Conservation (phyloP, 35 echinoderm and acorn worm species). For the Diadema setosum region DNA sequence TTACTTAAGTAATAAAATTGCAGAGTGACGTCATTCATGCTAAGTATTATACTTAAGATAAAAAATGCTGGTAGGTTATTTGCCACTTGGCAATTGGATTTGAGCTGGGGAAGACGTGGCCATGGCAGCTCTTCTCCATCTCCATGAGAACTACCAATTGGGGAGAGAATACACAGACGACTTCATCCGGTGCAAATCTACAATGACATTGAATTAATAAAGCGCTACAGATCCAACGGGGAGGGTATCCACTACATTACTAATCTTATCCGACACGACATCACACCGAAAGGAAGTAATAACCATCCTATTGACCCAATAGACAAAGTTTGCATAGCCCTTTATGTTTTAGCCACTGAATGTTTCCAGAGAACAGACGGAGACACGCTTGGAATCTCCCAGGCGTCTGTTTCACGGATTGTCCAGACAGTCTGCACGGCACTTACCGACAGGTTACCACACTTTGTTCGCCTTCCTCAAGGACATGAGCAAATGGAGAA, state of each 20-base stretch:
- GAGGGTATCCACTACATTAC: too few species aligned
- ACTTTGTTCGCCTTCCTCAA: not conserved
- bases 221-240: too few species aligned
- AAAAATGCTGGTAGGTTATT: too few species aligned
- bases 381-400: not conserved
- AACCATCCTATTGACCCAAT: not conserved
- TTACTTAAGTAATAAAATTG: not conserved
- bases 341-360: not conserved
- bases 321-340: not conserved
- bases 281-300: not conserved
- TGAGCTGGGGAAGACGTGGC: too few species aligned
- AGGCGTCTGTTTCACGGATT: not conserved
- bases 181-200: too few species aligned
- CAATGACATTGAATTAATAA: too few species aligned
- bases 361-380: not conserved
- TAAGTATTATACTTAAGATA: not conserved
- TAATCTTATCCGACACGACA: too few species aligned
- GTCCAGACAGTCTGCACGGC: not conserved
- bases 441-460: not conserved
- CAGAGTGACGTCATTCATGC: not conserved
- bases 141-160: too few species aligned
- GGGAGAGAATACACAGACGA: too few species aligned
- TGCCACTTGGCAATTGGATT: too few species aligned
- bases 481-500: not conserved
- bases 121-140: too few species aligned